Evolutionary conservation across 64 coral and sea anemone species (phyloP), one percentile per base, ranked within the genome.

Genomic region (Montipora sp.): DNA sequence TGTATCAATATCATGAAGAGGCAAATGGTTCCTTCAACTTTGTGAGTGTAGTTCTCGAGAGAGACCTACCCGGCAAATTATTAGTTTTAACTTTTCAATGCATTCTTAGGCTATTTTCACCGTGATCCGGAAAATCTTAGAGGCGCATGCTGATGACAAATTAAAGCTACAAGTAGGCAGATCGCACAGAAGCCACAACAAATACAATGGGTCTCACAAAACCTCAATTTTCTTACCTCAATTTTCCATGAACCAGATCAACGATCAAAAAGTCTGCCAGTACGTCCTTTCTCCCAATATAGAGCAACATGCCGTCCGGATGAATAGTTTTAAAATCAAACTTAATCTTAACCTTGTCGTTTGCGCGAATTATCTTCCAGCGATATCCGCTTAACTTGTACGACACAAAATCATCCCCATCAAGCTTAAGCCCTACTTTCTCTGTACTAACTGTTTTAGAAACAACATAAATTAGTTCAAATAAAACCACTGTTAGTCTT

Each of bases 401-500:
- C 6, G 80, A 61, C 3, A 83, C 80, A 83, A 83, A 68, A 19
- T 83, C 80, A n/a, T 83, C 80, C 7, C 80, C 80, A 83, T 83
- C 58, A 67, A 83, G 10, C n/a, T 36, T 36, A 36, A 36, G 36
- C 36, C 59, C 24, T 67, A 83, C 67, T 68, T 83, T 36, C 5
- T 67, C 0, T 8, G 13, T 83, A 48, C 22, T 6, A 14, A 14
- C 61, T n/a, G 60, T 16, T 27, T 67, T 67, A 3, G 23, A 83
- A 83, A 18, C 19, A 36, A 83, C 15, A 43, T 4, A n/a, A 3
- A 19, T 18, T 3, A 83, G 58, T 23, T 59, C 14, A 47, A 83
- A n/a, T 8, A 46, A 15, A 27, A 8, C 4, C 13, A 83, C 46
- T 48, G 6, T 18, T 15, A 23, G 1, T 21, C 59, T 8, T 15